These are phyloP conservation scores for Aptenodytes patagonicus DNA, from an alignment of 2,113 vertebrate genomes.

Conservation along the genomic window DNA sequence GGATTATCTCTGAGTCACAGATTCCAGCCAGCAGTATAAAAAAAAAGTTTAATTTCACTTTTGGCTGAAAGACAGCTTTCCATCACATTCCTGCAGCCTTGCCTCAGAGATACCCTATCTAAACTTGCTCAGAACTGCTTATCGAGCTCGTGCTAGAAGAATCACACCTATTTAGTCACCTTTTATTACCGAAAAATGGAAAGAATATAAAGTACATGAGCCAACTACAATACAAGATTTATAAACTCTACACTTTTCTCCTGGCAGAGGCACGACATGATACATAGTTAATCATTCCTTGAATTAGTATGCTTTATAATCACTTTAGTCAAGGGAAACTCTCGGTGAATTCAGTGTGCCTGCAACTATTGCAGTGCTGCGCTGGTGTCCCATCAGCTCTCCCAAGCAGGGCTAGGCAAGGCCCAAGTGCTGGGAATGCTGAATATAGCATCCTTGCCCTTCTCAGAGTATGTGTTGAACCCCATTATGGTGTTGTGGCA, in stretches of 20 bases:
- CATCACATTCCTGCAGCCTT: neutral
- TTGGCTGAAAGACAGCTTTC: slow-evolving; percentile 8
- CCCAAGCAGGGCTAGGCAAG: neutral
- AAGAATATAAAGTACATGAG: neutral
- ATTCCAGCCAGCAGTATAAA: neutral
- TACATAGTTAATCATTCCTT: neutral
- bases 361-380: neutral
- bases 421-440: neutral
- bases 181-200: neutral
- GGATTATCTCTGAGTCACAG: slow-evolving; percentile 33
- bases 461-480: neutral
- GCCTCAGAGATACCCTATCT: neutral
- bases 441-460: neutral
- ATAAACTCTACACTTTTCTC: neutral
- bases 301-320: neutral
- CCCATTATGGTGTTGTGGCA: neutral
- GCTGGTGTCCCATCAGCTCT: neutral
- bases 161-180: neutral
- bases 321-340: neutral
- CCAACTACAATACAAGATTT: neutral
- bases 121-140: neutral
- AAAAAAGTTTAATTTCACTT: neutral
- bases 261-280: neutral
- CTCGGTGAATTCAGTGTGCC: neutral
- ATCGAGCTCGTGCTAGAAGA: neutral